phyloP scores from a whole-genome alignment of 2,797 vertebrate species.

The Anas flavirostris region DNA sequence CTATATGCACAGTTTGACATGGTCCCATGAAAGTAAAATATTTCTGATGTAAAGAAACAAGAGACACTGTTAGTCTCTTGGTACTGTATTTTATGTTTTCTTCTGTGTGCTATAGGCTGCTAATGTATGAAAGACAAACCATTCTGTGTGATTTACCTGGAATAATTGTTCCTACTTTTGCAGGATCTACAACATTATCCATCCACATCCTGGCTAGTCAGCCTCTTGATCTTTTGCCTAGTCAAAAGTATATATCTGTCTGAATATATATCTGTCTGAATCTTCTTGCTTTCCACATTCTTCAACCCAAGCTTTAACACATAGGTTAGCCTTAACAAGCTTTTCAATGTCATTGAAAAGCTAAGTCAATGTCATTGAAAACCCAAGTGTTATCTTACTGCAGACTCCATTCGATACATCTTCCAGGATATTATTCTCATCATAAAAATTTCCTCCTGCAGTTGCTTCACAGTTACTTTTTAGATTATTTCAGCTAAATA shows the following conservation, averaged over 20 bases:
- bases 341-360: constrained; percentile 1
- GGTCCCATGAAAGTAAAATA: not conserved
- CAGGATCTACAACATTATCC: constrained; percentile 2
- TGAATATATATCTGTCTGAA: constrained; percentile 35
- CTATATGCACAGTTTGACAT: not conserved
- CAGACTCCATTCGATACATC: constrained; percentile 14
- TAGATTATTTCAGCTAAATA: not conserved
- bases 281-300: constrained; percentile 16
- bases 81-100: not conserved
- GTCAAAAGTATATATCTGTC: constrained; percentile 1
- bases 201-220: constrained; percentile 1
- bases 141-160: not conserved
- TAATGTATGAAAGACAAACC: constrained; percentile 17
- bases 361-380: too few species aligned
- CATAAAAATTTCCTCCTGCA: constrained; percentile 12
- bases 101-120: not conserved
- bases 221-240: constrained; percentile 22
- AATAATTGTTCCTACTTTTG: constrained; percentile 19
- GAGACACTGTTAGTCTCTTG: not conserved
- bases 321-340: constrained; percentile 10
- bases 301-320: constrained; percentile 14
- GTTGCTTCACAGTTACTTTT: constrained; percentile 1
- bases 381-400: constrained; percentile 4
- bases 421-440: constrained; percentile 17
- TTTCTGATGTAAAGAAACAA: not conserved